Evolutionary conservation across 2,888 invertebrate genomes (phyloP), one percentile per base, ranked within the genome.

Genomic region (Sarcophaga variegata): DNA sequence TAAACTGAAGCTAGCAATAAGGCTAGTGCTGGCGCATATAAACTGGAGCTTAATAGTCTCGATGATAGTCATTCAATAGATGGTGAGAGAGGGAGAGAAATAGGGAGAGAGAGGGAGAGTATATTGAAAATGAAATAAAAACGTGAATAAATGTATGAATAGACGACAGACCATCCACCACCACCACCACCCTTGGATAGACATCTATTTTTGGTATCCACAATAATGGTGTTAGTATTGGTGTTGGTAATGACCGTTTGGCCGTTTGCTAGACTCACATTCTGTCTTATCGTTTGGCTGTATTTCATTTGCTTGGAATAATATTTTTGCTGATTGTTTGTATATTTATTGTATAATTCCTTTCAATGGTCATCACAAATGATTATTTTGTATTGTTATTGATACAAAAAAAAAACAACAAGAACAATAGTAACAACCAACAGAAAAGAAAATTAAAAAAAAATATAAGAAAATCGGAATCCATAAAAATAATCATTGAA

Each of bases 241-340:
- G 37, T 37, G 37, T 37, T 37, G 37, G 10, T 37, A 37, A 37
- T 37, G 37, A 10, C 37, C 37, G 37, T 2, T 37, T 37, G 8
- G 37, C 37, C 37, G 37, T 37, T 37, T 37, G 37, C 2, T 37
- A 37, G 37, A 37, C 37, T 37, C 1, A 37, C 37, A 37, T 37
- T 37, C 37, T 37, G 10, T 37, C 37, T 37, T 37, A 37, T 37
- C 37, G 8, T 8, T 10, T 37, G 37, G 37, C 37, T 37, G 8
- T 37, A 37, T 37, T 37, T 37, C 37, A 37, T 10, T 37, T 37
- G 37, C 8, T 37, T 37, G 37, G 37, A 37, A 37, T 37, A 37
- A 37, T 37, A 37, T 37, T 27, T 80, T 80, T 80, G 71, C 79
- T 45, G 71, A 72, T 80, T 80, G 79, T 80, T 25, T 71, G 63